These are phyloP conservation scores for Salticus scenicus DNA, from an alignment of 2,888 invertebrate genomes.

Conservation along the genomic window DNA sequence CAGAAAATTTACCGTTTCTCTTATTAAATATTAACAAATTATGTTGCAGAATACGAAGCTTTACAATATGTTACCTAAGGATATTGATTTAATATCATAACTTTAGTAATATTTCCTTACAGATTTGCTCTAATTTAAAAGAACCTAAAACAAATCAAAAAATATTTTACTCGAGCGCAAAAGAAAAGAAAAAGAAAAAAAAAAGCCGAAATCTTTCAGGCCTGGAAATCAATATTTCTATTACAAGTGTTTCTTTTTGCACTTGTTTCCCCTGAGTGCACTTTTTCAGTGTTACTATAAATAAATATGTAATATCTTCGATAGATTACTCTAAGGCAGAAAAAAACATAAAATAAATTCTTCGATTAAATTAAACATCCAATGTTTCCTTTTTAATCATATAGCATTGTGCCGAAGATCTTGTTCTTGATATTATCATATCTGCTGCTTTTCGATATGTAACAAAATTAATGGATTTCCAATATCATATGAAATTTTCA, in stretches of 20 bases:
- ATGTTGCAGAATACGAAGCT: no score
- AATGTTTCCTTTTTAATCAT: background rate
- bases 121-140: no score
- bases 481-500: conserved; percentile 60
- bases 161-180: background rate
- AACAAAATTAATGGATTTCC: conserved; percentile 57
- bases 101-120: no score
- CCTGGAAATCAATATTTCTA: background rate
- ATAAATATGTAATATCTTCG: conserved; percentile 4
- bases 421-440: conserved; percentile 39
- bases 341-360: background rate
- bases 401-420: background rate
- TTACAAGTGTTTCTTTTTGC: background rate
- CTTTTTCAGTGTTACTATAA: background rate
- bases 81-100: no score
- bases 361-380: conserved; percentile 1
- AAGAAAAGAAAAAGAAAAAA: background rate
- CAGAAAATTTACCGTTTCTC: no score
- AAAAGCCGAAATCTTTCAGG: background rate
- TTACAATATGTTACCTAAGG: no score
- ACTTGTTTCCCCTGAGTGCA: background rate
- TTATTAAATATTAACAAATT: no score
- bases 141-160: background rate
- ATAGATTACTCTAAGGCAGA: background rate
- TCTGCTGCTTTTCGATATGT: conserved; percentile 16